These are phyloP conservation scores for Onchidella celtica DNA, from an alignment of 2,888 invertebrate species.

Conservation along the genomic window DNA sequence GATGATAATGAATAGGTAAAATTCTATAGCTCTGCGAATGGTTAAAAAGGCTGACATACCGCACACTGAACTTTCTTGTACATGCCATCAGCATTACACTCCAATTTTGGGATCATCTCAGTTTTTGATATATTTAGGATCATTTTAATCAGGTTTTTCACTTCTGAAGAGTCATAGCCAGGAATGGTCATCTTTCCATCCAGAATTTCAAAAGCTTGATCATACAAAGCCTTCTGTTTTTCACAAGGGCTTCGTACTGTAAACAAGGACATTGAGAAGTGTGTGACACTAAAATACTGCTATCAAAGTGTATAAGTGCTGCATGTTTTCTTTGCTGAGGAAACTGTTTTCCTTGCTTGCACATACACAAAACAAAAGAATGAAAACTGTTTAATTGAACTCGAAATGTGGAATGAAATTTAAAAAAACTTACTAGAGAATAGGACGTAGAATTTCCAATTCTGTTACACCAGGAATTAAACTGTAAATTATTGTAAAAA, in stretches of 20 bases:
- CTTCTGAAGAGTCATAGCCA: constrained; percentile 5
- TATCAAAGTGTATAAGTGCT: not conserved
- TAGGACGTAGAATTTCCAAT: too few species aligned
- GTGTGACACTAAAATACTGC: not conserved
- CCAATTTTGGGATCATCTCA: constrained; percentile 15
- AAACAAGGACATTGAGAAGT: not conserved
- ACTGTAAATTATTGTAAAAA: too few species aligned
- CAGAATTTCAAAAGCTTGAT: constrained; percentile 20
- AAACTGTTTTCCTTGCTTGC: too few species aligned
- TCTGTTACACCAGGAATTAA: too few species aligned
- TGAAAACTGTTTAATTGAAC: too few species aligned
- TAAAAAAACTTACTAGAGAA: too few species aligned
- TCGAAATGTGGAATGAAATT: too few species aligned
- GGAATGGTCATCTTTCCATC: not conserved
- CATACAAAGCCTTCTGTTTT: constrained; percentile 33
- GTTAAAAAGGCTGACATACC: not conserved
- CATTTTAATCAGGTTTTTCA: constrained; percentile 2
- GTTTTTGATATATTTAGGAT: not conserved
- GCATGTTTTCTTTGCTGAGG: too few species aligned
- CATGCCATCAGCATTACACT: constrained; percentile 40
- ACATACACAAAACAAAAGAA: too few species aligned
- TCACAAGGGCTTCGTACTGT: constrained; percentile 46
- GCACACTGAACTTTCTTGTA: constrained; percentile 43
- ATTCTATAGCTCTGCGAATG: not conserved
- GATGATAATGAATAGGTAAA: too few species aligned